Conservation (phyloP, 2,797 vertebrate genomes). For the Taeniopygia guttata region DNA sequence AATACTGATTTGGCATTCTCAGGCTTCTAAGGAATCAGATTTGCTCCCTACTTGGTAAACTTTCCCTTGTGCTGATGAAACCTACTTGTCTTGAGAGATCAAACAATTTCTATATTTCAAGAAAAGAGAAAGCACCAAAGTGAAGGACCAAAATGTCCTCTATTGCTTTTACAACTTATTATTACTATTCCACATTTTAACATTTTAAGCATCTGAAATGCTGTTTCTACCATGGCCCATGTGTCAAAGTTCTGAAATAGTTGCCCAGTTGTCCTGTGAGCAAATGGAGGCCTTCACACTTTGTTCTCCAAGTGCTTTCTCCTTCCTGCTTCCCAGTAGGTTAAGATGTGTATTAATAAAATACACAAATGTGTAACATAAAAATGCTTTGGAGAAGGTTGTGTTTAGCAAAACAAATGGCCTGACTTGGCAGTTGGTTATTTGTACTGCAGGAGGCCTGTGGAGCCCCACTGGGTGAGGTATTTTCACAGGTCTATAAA, state of each 20-base stretch:
- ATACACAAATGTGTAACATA: background rate
- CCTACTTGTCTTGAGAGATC: background rate
- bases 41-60: background rate
- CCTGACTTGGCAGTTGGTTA: background rate
- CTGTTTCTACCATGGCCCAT: background rate
- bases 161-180: background rate
- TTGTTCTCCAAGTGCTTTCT: background rate
- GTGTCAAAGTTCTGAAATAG: background rate
- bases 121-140: background rate
- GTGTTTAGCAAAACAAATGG: conserved; percentile 17
- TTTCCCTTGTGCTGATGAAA: background rate
- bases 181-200: background rate
- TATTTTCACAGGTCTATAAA: conserved; percentile 21
- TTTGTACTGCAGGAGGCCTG: background rate
- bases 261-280: background rate
- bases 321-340: background rate
- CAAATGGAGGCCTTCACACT: background rate
- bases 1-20: background rate
- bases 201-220: background rate
- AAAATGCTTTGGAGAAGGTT: background rate
- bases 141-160: background rate
- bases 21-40: background rate
- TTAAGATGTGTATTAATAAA: conserved; percentile 8
- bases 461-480: background rate
- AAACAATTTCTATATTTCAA: background rate